Conservation (phyloP, 1,140 invertebrate genomes). For the Plodia interpunctella region DNA sequence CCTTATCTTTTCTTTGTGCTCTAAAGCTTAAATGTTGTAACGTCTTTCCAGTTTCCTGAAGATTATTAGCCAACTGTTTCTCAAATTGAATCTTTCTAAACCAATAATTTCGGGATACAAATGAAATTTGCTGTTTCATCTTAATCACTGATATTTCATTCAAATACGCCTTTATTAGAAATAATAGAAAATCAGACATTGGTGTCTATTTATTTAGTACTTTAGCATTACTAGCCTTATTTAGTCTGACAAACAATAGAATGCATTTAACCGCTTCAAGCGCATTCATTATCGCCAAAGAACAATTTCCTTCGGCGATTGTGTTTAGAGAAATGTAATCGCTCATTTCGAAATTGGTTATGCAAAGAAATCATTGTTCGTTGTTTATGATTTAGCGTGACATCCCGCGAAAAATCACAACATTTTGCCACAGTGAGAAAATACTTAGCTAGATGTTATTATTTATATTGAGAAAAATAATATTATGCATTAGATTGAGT, state of each 20-base stretch:
- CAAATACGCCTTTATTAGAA: no score
- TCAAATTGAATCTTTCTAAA: no score
- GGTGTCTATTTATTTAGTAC: neutral
- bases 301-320: conserved; percentile 18
- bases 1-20: conserved; percentile 15
- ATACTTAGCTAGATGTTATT: neutral
- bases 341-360: conserved; percentile 13
- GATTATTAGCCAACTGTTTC: no score
- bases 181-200: neutral
- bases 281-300: conserved; percentile 15
- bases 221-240: neutral
- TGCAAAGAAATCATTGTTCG: conserved; percentile 11
- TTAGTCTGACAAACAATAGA: conserved; percentile 13
- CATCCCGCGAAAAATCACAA: neutral
- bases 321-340: conserved; percentile 16
- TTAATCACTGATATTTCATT: no score
- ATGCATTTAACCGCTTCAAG: conserved; percentile 11
- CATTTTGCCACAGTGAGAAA: neutral
- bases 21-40: neutral
- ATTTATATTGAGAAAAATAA: no score
- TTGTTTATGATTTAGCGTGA: conserved; percentile 6
- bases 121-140: no score
- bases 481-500: no score
- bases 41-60: no score
- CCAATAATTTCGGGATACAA: no score